phyloP scores from a whole-genome alignment of 2,888 invertebrate genomes.

The Melanotus villosus region DNA sequence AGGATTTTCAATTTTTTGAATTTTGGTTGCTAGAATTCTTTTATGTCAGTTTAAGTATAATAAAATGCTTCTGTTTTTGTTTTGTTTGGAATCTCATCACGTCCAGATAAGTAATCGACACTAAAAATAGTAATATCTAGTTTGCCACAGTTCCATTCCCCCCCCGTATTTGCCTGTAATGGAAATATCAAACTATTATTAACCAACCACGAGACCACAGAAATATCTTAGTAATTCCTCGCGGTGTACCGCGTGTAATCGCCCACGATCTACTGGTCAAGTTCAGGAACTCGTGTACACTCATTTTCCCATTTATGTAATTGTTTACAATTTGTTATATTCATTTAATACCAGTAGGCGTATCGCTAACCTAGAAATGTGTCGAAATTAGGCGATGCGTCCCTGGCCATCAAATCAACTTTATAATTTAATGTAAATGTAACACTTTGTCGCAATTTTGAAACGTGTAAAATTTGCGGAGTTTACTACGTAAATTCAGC shows the following conservation, averaged over 20 bases:
- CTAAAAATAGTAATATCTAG: too few species aligned
- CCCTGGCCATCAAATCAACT: conserved; percentile 9
- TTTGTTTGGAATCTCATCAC: too few species aligned
- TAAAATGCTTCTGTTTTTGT: too few species aligned
- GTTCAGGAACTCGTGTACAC: conserved; percentile 22
- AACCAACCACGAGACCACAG: not conserved
- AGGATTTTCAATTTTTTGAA: too few species aligned
- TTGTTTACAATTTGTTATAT: conserved; percentile 21
- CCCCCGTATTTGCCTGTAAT: not conserved
- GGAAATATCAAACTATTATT: not conserved
- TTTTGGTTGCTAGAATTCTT: too few species aligned
- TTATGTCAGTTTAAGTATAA: too few species aligned
- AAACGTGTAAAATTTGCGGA: conserved; percentile 5
- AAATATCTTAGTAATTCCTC: not conserved
- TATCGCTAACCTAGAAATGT: conserved; percentile 1
- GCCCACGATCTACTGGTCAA: conserved; percentile 42
- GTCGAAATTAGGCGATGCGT: not conserved
- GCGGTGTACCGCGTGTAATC: conserved; percentile 9
- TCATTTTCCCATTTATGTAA: conserved; percentile 32
- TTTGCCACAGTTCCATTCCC: too few species aligned
- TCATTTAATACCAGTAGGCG: conserved; percentile 15
- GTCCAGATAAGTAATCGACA: too few species aligned
- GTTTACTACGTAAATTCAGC: too few species aligned
- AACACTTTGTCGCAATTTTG: not conserved
- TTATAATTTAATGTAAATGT: not conserved